Evolutionary conservation across 2,113 vertebrate species (phyloP), one percentile per base, ranked within the genome.

Genomic region (Pogonocichla stellata): DNA sequence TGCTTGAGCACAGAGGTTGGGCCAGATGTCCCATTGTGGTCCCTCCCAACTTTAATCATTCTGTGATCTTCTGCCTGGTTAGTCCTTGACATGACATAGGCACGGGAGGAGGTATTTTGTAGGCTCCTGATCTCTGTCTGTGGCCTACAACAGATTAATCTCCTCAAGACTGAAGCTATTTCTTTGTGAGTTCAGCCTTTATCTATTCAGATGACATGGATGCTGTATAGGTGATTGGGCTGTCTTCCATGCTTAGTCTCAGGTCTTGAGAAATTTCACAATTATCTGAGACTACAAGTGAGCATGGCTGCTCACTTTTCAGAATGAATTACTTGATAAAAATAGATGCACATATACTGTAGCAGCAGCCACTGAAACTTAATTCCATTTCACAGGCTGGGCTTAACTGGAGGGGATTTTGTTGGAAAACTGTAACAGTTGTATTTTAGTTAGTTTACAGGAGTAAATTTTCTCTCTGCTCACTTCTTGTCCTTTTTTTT

Each of bases 131-230:
- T 77, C 36, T 86, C 33, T 91, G 11, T 40, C 40, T 72, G 20
- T 53, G n/a, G 29, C 69, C 40, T 71, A 13, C 33, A 43, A 24
- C 18, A 90, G 22, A 56, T 71, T 29, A 47, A 73, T 53, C 28
- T 75, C 7, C 50, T 67, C 12, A 31, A 58, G 47, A 31, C n/a
- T 62, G 34, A 89, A 78, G 24, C 13, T 40, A 6, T 0, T 62
- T 62, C 53, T 54, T 73, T 58, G 15, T 31, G 12, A 47, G n/a
- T 92, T 88, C 42, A 86, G 31, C 33, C 51, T 64, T 54, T 64
- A 45, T 38, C 20, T 66, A 0, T 77, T 16, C 0, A 0, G 24
- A 28, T 80, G 33, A 54, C 1, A 0, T 53, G 40, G 6, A 19
- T 5, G 2, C 9, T 72, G 1, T 50, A 3, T 14, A 40, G 45